Evolutionary conservation across 2,888 invertebrate genomes (phyloP), one percentile per base, ranked within the genome.

Genomic region (Lumbricus terrestris): DNA sequence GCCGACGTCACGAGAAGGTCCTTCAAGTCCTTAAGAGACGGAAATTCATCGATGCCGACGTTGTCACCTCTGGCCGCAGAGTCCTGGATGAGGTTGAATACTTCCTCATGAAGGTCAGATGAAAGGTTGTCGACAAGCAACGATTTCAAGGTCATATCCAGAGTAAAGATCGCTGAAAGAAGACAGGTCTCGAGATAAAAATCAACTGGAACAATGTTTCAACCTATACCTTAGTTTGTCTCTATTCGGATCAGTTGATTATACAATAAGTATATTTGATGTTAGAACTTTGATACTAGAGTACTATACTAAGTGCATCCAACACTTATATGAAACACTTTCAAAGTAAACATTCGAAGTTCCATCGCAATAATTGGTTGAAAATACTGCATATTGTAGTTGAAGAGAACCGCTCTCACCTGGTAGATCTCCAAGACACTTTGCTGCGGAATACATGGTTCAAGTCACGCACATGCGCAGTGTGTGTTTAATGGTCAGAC

Each of bases 41-140:
- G 37, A 85, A 85, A 85, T 37, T 85, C 85, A 15, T 85, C 85
- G 33, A 85, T 0, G 85, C 85, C 85, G 35, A 85, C 23, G 85
- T 85, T 85, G 85, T 85, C 85, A 37, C 85, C 85, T 37, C 85
- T 85, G 85, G 85, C 85, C 13, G 85, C 85, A 34, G 85, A 85
- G 85, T 85, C 85, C 37, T 85, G 85, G 37, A 85, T 37, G 20
- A 85, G 85, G 37, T 35, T 37, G 37, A 85, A 85, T 34, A 35
- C 85, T 85, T 85, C 85, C 20, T 37, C 37, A 0, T 85, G 35
- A 18, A 23, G 85, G 37, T 85, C 85, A 29, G 35, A 37, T 37
- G 85, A 20, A 34, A 85, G 85, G 23, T 85, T 85, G 85, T 85
- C 85, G 37, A 85, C 85, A 23, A 85, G 34, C 85, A 85, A 37